A percentile compares a stretch with the other conserved stretches of the same genome.
phyloP scores from a whole-genome alignment of 1,140 invertebrate genomes.

The Paralvinella palmiformis region DNA sequence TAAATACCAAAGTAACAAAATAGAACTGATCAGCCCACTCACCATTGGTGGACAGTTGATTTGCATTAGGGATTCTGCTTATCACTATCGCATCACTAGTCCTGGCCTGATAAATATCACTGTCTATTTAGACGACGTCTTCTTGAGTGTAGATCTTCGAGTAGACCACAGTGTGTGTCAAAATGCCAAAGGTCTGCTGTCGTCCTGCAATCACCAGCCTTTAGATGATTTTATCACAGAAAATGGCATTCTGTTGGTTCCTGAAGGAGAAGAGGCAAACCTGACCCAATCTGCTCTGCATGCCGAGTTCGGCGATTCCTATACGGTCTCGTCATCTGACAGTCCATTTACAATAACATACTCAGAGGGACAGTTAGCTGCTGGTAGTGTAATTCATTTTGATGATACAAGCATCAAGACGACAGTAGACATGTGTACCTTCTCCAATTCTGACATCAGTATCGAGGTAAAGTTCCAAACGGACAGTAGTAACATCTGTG shows the following conservation, averaged over 20 bases:
- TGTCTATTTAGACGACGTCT: neutral
- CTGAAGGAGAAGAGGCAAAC: neutral
- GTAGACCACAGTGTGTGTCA: constrained; percentile 19
- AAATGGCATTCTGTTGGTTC: constrained; percentile 17
- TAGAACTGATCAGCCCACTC: too few species aligned
- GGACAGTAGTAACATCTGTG: constrained; percentile 7
- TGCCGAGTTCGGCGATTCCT: constrained; percentile 24
- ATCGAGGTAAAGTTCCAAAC: constrained; percentile 27
- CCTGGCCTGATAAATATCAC: too few species aligned
- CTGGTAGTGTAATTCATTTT: constrained; percentile 22
- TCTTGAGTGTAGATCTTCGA: neutral
- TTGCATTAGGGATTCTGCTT: too few species aligned
- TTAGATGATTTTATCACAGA: constrained; percentile 24
- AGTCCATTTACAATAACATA: constrained; percentile 16
- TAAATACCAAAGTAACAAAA: too few species aligned
- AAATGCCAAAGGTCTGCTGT: constrained; percentile 21
- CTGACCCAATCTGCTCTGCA: constrained; percentile 26
- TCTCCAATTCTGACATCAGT: constrained; percentile 22
- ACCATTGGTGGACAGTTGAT: too few species aligned
- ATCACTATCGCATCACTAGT: too few species aligned
- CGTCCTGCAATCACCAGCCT: constrained; percentile 18
- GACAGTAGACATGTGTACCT: constrained; percentile 17
- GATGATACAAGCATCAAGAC: constrained; percentile 17
- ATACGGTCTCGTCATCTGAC: constrained; percentile 12
- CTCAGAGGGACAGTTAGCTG: constrained; percentile 1